Evolutionary conservation across 2,113 vertebrate species (phyloP).

Genomic region (Syngnathus typhle): DNA sequence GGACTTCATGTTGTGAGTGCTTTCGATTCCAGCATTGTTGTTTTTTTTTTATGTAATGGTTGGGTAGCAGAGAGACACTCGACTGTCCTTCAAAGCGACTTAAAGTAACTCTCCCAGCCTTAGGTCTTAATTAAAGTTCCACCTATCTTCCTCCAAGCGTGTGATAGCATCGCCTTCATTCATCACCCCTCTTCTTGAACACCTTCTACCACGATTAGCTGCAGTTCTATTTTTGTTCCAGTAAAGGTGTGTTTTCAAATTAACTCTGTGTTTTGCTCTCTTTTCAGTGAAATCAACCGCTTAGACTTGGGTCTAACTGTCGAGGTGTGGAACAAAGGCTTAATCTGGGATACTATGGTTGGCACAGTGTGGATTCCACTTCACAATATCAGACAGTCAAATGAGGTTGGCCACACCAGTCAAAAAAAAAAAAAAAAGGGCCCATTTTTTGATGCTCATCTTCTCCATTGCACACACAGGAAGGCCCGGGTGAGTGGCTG

Average conservation of each 20-base stretch:
- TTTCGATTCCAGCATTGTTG: background rate
- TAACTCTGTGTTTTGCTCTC: conserved; percentile 5
- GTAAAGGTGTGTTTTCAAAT: conserved; percentile 16
- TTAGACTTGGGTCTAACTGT: conserved; percentile 92
- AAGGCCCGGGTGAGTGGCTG: conserved; percentile 94
- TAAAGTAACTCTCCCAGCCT: conserved; percentile 27
- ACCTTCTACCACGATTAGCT: conserved; percentile 34
- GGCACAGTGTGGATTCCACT: conserved; percentile 95
- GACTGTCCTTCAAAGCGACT: conserved; percentile 34
- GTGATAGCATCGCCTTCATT: conserved; percentile 53
- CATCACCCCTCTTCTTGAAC: conserved; percentile 35
- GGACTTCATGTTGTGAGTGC: conserved; percentile 99
- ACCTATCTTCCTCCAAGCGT: conserved; percentile 48
- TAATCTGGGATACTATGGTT: conserved; percentile 99
- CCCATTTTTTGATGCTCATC: background rate
- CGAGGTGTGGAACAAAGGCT: conserved; percentile 97
- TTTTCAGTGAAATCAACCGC: conserved; percentile 86
- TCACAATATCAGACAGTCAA: conserved; percentile 87
- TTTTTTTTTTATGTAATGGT: conserved; percentile 51
- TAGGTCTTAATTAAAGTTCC: conserved; percentile 55
- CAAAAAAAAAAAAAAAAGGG: too few relatives aligned
- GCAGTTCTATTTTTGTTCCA: conserved; percentile 33
- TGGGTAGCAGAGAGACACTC: conserved; percentile 39
- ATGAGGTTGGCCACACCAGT: conserved; percentile 75
- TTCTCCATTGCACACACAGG: conserved; percentile 63